Evolutionary conservation across 2,113 vertebrate species (phyloP).

Genomic region (Vicugna pacos): DNA sequence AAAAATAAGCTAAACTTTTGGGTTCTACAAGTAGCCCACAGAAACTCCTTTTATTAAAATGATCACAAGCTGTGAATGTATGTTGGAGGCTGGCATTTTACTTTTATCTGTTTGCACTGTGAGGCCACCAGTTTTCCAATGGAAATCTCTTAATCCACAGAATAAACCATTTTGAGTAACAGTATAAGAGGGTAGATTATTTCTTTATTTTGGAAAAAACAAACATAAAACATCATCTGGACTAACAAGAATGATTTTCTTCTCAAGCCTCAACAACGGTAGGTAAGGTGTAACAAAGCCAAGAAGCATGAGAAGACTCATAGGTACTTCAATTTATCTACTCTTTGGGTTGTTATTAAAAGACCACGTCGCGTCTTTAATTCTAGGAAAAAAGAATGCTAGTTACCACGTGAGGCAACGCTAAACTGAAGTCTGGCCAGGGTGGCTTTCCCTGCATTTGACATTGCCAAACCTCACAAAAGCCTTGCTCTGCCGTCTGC

Average conservation of each 20-base stretch:
- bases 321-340: background rate
- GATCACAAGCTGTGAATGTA: background rate
- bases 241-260: background rate
- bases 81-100: background rate
- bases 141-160: background rate
- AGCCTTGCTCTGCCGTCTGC: background rate
- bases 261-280: background rate
- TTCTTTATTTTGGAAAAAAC: slow-evolving; percentile 22
- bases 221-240: background rate
- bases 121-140: background rate
- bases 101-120: background rate
- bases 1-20: background rate
- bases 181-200: background rate
- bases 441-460: background rate
- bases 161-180: background rate
- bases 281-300: background rate
- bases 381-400: background rate
- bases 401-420: background rate
- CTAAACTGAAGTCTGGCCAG: background rate
- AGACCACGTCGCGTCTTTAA: background rate
- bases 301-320: background rate
- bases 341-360: background rate
- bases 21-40: background rate
- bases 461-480: background rate
- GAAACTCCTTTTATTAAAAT: background rate